Conservation (phyloP, 2,888 invertebrate species). For the Erebia palarica region DNA sequence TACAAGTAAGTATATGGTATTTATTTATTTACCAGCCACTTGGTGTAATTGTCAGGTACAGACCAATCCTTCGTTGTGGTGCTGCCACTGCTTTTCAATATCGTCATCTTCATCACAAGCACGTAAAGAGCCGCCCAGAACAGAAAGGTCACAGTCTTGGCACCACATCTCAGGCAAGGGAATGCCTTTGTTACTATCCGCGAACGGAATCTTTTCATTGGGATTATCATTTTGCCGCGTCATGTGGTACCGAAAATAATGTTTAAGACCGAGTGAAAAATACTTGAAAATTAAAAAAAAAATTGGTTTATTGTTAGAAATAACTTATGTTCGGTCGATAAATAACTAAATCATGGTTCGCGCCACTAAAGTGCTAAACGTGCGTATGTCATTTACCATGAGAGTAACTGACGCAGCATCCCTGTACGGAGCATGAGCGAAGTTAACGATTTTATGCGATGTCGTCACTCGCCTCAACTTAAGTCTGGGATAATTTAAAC, state of each 20-base stretch:
- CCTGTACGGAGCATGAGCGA: slow-evolving; percentile 75
- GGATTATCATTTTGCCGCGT: slow-evolving; percentile 63
- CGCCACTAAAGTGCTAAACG: slow-evolving; percentile 35
- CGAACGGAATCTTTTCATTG: slow-evolving; percentile 63
- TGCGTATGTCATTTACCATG: slow-evolving; percentile 41
- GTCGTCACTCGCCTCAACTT: slow-evolving; percentile 18
- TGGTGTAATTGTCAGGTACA: slow-evolving; percentile 75
- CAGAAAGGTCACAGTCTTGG: slow-evolving; percentile 72
- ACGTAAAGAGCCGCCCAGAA: slow-evolving; percentile 76
- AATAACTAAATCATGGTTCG: slow-evolving; percentile 49
- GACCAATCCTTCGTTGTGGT: slow-evolving; percentile 66
- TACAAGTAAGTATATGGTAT: background rate
- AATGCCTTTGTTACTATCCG: slow-evolving; percentile 63
- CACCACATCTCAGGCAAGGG: slow-evolving; percentile 71
- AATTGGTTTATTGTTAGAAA: background rate
- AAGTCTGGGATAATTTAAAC: slow-evolving; percentile 13
- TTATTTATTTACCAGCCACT: slow-evolving; percentile 68
- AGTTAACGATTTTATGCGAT: slow-evolving; percentile 72
- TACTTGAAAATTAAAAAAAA: slow-evolving; percentile 32
- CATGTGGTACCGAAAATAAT: slow-evolving; percentile 56
- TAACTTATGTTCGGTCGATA: background rate
- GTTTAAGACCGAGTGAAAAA: slow-evolving; percentile 32
- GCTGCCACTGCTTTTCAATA: slow-evolving; percentile 69
- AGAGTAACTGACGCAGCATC: slow-evolving; percentile 62
- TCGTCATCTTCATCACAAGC: slow-evolving; percentile 75